A percentile compares a stretch with the other conserved stretches of the same genome.
Evolutionary conservation across 2,888 invertebrate genomes (phyloP).

Genomic region (Stenodema calcarata): DNA sequence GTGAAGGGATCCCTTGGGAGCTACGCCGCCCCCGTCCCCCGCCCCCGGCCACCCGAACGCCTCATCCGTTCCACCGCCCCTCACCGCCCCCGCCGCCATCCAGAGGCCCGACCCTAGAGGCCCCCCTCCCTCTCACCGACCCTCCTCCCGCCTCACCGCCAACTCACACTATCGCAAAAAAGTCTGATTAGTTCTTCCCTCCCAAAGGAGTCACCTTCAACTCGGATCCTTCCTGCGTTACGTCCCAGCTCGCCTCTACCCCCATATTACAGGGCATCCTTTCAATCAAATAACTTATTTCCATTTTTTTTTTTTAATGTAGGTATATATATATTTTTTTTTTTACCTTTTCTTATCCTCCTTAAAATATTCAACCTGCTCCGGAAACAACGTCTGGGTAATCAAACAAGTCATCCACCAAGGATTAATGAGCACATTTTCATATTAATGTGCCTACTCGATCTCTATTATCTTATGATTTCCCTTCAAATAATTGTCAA

Average conservation of each 20-base stretch:
- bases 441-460: too few species aligned
- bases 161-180: slow-evolving; percentile 52
- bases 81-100: not conserved
- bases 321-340: too few species aligned
- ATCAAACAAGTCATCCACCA: too few species aligned
- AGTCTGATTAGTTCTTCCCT: slow-evolving; percentile 55
- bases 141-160: too few species aligned
- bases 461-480: too few species aligned
- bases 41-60: not conserved
- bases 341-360: too few species aligned
- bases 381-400: not conserved
- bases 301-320: too few species aligned
- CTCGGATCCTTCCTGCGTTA: slow-evolving; percentile 24
- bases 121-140: not conserved
- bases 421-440: too few species aligned
- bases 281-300: slow-evolving; percentile 25
- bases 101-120: not conserved
- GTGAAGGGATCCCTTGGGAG: slow-evolving; percentile 53
- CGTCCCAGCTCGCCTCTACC: not conserved
- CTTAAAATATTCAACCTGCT: not conserved
- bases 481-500: too few species aligned
- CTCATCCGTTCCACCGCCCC: not conserved
- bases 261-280: slow-evolving; percentile 7
- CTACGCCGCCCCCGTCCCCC: slow-evolving; percentile 18
- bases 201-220: slow-evolving; percentile 41